Evolutionary conservation across 2,797 vertebrate genomes (phyloP), one percentile per base, ranked within the genome.

Genomic region (Xenentodon cancila): DNA sequence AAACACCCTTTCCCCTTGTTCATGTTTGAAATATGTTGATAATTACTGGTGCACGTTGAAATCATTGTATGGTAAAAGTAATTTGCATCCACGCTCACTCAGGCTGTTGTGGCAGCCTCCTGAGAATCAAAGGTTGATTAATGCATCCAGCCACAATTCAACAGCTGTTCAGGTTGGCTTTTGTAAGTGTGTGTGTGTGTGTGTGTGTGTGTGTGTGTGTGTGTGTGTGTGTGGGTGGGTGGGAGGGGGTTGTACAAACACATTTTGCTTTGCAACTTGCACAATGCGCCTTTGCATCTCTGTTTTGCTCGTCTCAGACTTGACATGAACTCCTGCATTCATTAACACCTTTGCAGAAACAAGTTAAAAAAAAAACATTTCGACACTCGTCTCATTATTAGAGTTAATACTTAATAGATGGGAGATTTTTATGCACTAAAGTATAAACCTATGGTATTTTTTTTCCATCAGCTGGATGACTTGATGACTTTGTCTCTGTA

Each of bases 61-160:
- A 75, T 68, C 75, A 65, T 84, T 77, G 78, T 81, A 80, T 89
- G 85, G 87, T 82, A 70, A 83, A 89, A 40, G 37, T 40, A 15
- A 40, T 40, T 40, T 40, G 37, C 37, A 40, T 88, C 79, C 72
- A 68, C 82, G 73, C 85, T 86, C 68, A 83, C 51, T 6, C 18
- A 61, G 59, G 77, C 73, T 68, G 72, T 62, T 52, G 74, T 65
- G 75, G 65, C 22, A 68, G 77, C 71, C 86, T 74, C 65, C 63
- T 61, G 86, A 80, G 86, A 91, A 82, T 84, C 86, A 88, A 82
- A 88, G 87, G 79, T 91, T 92, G 88, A 91, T 91, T 90, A 90
- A 92, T 85, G 84, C 45, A 13, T 40, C 37, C 37, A 40, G 3
- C 13, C 37, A 40, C 37, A 40, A 40, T 40, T 40, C 37, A 13